Percentiles rank a stretch among this genome's conserved stretches.
Evolutionary conservation across 2,888 invertebrate genomes (phyloP).

Genomic region (Carcina quercana): DNA sequence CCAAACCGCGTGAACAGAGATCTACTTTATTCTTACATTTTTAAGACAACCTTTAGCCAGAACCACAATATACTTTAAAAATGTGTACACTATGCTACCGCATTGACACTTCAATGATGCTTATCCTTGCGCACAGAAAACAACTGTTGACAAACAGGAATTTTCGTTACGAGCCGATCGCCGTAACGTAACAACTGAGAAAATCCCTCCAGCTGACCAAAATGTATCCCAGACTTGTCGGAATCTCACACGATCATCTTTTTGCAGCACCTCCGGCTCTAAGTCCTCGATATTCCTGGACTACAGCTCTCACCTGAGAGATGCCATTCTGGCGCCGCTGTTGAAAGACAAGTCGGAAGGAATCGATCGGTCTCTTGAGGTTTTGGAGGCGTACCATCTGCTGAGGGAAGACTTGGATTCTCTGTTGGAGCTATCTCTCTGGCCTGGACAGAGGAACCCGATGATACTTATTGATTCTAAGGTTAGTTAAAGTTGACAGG

Average conservation of each 20-base stretch:
- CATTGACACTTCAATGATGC: conserved; percentile 6
- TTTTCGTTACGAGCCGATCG: conserved; percentile 9
- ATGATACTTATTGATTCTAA: conserved; percentile 85
- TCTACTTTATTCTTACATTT: too few species aligned
- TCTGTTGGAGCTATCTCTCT: conserved; percentile 87
- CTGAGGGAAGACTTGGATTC: conserved; percentile 94
- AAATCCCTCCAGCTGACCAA: neutral
- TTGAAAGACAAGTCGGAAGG: conserved; percentile 81
- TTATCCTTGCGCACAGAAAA: conserved; percentile 13
- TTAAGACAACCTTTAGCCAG: too few species aligned
- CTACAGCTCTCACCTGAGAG: conserved; percentile 86
- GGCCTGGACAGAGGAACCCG: conserved; percentile 87
- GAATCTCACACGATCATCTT: conserved; percentile 15
- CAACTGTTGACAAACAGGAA: conserved; percentile 6
- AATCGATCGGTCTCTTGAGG: conserved; percentile 79
- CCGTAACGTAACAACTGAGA: conserved; percentile 8
- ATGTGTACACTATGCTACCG: neutral
- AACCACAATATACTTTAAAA: too few species aligned
- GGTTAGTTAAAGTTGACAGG: too few species aligned
- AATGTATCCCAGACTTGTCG: neutral
- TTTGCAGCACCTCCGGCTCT: conserved; percentile 82
- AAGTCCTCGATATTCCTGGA: conserved; percentile 90
- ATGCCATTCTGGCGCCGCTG: conserved; percentile 85
- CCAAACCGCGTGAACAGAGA: too few species aligned
- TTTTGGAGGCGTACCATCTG: conserved; percentile 89